Conservation (phyloP, 2,113 vertebrate species). For the Myodes glareolus region DNA sequence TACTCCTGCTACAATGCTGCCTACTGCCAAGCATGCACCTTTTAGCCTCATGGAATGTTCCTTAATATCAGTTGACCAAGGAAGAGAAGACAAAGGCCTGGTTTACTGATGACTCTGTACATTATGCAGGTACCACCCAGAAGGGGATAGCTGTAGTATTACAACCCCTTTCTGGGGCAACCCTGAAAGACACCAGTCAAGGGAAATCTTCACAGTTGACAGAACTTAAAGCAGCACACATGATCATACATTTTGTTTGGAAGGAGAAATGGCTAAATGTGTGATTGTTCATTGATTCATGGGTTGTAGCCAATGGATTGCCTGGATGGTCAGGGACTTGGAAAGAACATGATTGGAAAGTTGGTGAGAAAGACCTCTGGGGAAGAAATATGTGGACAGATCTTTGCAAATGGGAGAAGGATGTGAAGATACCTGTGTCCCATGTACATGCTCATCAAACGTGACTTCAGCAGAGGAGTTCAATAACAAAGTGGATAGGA, state of each 20-base stretch:
- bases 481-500: not conserved
- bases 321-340: not conserved
- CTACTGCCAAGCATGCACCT: not conserved
- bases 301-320: not conserved
- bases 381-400: not conserved
- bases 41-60: not conserved
- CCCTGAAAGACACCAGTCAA: not conserved
- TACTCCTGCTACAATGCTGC: not conserved
- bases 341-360: not conserved
- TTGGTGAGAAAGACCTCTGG: not conserved
- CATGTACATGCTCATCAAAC: not conserved
- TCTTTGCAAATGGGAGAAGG: not conserved
- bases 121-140: not conserved
- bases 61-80: not conserved
- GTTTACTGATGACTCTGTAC: not conserved
- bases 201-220: not conserved
- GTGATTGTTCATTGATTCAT: not conserved
- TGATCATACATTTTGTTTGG: not conserved
- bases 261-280: not conserved
- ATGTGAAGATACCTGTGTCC: not conserved
- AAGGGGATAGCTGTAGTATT: not conserved
- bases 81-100: not conserved
- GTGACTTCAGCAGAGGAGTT: not conserved
- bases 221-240: not conserved
- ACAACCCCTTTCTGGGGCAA: not conserved